Evolutionary conservation across 2,888 invertebrate genomes (phyloP), one percentile per base, ranked within the genome.

Genomic region (Drosophila austrosaltans): DNA sequence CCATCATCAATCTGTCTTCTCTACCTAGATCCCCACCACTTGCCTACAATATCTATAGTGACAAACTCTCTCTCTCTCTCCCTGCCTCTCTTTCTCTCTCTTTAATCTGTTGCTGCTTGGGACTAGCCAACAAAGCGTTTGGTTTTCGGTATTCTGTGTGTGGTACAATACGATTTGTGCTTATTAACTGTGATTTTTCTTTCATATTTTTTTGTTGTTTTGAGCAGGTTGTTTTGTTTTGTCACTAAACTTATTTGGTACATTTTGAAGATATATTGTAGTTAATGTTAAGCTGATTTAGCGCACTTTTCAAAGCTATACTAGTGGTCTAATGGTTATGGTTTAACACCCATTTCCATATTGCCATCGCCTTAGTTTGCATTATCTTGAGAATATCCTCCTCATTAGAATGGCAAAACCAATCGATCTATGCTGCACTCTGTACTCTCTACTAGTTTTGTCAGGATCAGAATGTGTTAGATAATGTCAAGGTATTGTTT

Each of bases 171-270:
- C 75, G 69, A 40, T 73, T 72, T 72, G 75, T 76, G 78, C 72
- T 75, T 71, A 60, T 66, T 63, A 58, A 44, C 16, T 6, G 44
- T 30, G 28, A 20, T 53, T 54, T 4, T n/a, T 12, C 32, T 5
- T 32, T 32, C 32, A 6, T 20, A 57, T 25, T 73, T 8, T 16
- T 63, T 12, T 48, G 25, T 20, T 40, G 76, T 84, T 60, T 89
- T 81, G 87, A 86, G 89, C 89, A 81, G 81, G 84, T 89, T 75
- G 75, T 86, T 82, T 69, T 78, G 75, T 72, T 64, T 64, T 68
- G 65, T 69, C 65, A 65, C 81, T 64, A 76, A 69, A 53, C 72
- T 57, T 75, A 78, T 78, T 77, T 67, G 66, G 63, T 66, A 68
- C 75, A 75, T 70, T 64, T 77, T 66, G 66, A 65, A 72, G n/a